Percentiles rank a stretch among this genome's conserved stretches.
phyloP scores from a whole-genome alignment of 2,888 invertebrate genomes.

The Elmis aenea region DNA sequence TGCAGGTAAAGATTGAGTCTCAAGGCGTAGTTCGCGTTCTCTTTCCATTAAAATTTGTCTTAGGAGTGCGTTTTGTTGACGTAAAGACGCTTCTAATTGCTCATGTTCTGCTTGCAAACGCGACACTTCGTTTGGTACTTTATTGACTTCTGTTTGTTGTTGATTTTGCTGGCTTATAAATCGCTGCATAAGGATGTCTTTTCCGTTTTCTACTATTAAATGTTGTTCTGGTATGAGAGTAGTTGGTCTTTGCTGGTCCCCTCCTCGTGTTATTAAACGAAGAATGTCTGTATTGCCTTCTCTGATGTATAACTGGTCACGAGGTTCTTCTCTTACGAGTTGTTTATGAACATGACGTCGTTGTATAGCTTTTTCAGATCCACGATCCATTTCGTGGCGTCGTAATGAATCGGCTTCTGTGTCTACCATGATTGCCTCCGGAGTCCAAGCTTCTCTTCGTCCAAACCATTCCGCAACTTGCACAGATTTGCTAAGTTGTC shows the following conservation, averaged over 20 bases:
- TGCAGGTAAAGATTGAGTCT: conserved; percentile 81
- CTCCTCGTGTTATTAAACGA: conserved; percentile 68
- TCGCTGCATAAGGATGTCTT: conserved; percentile 76
- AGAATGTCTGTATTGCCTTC: conserved; percentile 83
- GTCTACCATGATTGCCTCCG: conserved; percentile 56
- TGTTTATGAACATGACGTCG: conserved; percentile 30
- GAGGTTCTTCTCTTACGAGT: conserved; percentile 38
- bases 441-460: conserved; percentile 82
- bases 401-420: conserved; percentile 68
- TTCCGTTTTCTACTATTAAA: conserved; percentile 64
- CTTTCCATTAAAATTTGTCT: conserved; percentile 70
- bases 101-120: conserved; percentile 52
- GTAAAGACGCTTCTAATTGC: conserved; percentile 61
- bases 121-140: conserved; percentile 38
- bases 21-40: conserved; percentile 63
- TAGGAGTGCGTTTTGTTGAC: conserved; percentile 70
- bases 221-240: conserved; percentile 49
- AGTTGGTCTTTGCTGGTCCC: conserved; percentile 52
- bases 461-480: conserved; percentile 72
- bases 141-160: conserved; percentile 47
- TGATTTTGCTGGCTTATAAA: conserved; percentile 85
- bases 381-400: conserved; percentile 72
- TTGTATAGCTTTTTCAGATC: conserved; percentile 56
- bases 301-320: conserved; percentile 73
- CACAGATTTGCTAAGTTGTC: conserved; percentile 59